A percentile compares a stretch with the other conserved stretches of the same genome.
These are phyloP conservation scores for Caenorhabditis sp. DNA, from an alignment of 2,888 invertebrate genomes.

Conservation along the genomic window DNA sequence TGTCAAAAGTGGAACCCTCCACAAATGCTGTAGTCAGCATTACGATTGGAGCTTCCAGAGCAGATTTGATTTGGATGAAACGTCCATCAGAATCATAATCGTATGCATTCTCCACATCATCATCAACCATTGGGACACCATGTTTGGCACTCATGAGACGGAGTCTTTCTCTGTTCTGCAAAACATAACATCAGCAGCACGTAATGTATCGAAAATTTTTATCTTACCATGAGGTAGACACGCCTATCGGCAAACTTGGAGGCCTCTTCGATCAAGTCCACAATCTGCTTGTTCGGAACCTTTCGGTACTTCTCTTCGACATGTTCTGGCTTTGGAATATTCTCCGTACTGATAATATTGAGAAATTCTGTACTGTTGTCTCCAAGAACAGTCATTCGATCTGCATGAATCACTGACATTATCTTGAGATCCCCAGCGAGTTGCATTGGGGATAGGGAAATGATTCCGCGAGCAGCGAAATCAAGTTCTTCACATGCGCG, in stretches of 20 bases:
- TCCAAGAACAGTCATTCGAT: constrained; percentile 53
- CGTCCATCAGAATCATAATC: constrained; percentile 55
- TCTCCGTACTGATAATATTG: constrained; percentile 44
- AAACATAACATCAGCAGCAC: not conserved
- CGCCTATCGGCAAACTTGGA: constrained; percentile 47
- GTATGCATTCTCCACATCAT: constrained; percentile 53
- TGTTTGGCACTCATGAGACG: constrained; percentile 27
- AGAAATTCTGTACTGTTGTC: constrained; percentile 57
- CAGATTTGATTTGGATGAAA: constrained; percentile 28
- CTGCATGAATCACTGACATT: constrained; percentile 58
- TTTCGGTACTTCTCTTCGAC: constrained; percentile 34
- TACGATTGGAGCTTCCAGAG: constrained; percentile 41
- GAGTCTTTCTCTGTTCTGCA: constrained; percentile 51
- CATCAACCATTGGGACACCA: constrained; percentile 34
- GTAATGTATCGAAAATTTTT: too few species aligned
- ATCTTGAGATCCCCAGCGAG: constrained; percentile 46
- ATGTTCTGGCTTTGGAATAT: constrained; percentile 24
- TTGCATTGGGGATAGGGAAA: constrained; percentile 53
- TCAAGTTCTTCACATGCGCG: constrained; percentile 64
- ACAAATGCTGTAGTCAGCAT: constrained; percentile 38
- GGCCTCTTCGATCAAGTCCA: constrained; percentile 56
- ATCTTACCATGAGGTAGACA: constrained; percentile 43
- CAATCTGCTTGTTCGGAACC: constrained; percentile 40
- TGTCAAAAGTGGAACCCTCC: constrained; percentile 48
- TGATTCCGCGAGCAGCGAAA: constrained; percentile 56